phyloP scores from a whole-genome alignment of 2,113 vertebrate genomes.

The Tamias sibiricus region DNA sequence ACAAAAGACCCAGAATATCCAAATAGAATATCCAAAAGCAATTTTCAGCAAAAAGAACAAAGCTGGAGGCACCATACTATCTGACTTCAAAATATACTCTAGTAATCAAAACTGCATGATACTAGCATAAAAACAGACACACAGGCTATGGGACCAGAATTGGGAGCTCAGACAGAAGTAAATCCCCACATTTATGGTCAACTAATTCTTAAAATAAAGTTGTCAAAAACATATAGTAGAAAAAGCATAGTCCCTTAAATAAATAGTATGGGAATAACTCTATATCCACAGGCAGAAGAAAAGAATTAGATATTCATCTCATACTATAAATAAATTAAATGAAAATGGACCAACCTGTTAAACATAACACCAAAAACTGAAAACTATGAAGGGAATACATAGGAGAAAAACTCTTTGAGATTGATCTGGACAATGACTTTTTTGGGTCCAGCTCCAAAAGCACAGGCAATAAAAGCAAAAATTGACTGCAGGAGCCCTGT shows the following conservation, averaged over 20 bases:
- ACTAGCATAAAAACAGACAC: too few relatives aligned
- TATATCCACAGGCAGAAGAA: background rate
- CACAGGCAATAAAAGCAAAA: too few relatives aligned
- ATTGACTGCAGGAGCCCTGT: too few relatives aligned
- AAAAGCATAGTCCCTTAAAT: background rate
- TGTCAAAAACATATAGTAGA: background rate
- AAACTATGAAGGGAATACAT: background rate
- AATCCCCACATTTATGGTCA: background rate
- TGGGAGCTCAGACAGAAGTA: background rate
- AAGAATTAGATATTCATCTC: background rate
- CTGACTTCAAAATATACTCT: background rate
- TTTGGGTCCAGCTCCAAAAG: too few relatives aligned
- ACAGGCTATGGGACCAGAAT: too few relatives aligned
- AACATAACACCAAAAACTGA: background rate
- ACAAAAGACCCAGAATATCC: background rate
- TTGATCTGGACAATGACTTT: too few relatives aligned
- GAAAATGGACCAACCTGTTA: background rate
- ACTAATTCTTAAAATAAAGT: background rate
- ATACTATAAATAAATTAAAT: background rate
- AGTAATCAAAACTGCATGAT: too few relatives aligned
- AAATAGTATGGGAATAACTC: background rate
- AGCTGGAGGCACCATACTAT: background rate
- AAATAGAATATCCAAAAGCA: background rate
- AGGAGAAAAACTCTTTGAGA: background rate
- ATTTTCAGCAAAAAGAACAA: background rate